Base-by-base conservation (phyloP, 2,797 vertebrate species). In the Halcyon badia region DNA sequence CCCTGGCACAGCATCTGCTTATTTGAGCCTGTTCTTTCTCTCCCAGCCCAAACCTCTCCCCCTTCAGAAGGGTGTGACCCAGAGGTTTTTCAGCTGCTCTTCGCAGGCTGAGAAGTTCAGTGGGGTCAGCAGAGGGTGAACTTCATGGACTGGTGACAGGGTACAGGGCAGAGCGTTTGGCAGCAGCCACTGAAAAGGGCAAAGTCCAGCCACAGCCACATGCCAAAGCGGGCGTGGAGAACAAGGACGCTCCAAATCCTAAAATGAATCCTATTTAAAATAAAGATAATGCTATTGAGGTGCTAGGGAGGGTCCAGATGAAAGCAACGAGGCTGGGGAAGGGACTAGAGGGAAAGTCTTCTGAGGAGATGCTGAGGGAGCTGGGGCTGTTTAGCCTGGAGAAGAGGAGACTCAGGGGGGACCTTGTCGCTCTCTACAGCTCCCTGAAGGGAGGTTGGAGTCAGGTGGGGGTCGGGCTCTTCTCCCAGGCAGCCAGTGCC, bases 1-100 rank as follows among this genome's bases (percentile, higher is more conserved):
- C 6, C n/a, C 37, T 4, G 1, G 44, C 15, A 21, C 22, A 31
- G 39, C 30, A 33, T 5, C 28, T 0, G 0, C 12, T 26, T n/a
- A 4, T 68, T 68, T 64, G 75, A 91, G 13, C n/a, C 71, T 54
- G 28, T 3, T 44, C 18, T 30, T 49, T 14, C 70, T 41, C 19
- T 41, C 56, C 56, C 42, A 28, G 21, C 51, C 41, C 22, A 31
- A 82, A 54, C n/a, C 28, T 22, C 57, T 49, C 26, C 52, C 25
- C n/a, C 19, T 71, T 42, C 46, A 52, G 62, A 44, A 7, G 11
- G 8, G 3, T 31, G 35, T 12, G 1, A 28, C 42, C 35, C 69
- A 14, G 54, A 11, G 13, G 30, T 22, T 73, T 68, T 28, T n/a
- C 24, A 58, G 37, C 14, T 48, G 26, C 31, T 54, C 12, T 44